phyloP scores from a whole-genome alignment of 1,140 invertebrate genomes.

The Asobara japonica region DNA sequence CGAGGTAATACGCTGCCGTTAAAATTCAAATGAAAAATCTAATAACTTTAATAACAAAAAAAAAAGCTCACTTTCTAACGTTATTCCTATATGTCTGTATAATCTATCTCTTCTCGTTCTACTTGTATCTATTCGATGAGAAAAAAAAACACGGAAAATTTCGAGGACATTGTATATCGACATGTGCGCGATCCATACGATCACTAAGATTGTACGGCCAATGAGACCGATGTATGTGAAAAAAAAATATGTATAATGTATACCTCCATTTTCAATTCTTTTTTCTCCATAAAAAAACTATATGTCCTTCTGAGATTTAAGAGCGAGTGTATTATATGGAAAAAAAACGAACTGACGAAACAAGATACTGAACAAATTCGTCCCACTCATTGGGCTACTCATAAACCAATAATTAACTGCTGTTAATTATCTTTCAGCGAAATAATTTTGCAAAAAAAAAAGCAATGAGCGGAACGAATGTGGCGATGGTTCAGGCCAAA shows the following conservation, averaged over 20 bases:
- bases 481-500: background rate
- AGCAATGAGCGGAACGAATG: background rate
- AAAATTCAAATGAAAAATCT: background rate
- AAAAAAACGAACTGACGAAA: background rate
- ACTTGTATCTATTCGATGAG: background rate
- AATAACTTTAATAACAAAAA: background rate
- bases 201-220: background rate
- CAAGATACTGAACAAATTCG: background rate
- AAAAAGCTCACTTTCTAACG: slow-evolving; percentile 4
- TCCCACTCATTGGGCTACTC: background rate
- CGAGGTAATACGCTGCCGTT: slow-evolving; percentile 11
- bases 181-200: no score
- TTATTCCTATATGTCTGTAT: slow-evolving; percentile 9
- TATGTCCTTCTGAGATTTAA: slow-evolving; percentile 11
- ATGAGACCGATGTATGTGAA: slow-evolving; percentile 10
- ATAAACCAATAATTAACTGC: background rate
- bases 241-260: slow-evolving; percentile 15
- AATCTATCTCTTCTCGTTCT: slow-evolving; percentile 14
- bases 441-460: background rate
- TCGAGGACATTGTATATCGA: background rate
- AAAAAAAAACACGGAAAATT: background rate
- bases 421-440: background rate
- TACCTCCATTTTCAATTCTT: slow-evolving; percentile 12
- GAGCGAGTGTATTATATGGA: slow-evolving; percentile 9
- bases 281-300: slow-evolving; percentile 1